Evolutionary conservation across 2,888 invertebrate species (phyloP).

Genomic region (Coremacera marginata): DNA sequence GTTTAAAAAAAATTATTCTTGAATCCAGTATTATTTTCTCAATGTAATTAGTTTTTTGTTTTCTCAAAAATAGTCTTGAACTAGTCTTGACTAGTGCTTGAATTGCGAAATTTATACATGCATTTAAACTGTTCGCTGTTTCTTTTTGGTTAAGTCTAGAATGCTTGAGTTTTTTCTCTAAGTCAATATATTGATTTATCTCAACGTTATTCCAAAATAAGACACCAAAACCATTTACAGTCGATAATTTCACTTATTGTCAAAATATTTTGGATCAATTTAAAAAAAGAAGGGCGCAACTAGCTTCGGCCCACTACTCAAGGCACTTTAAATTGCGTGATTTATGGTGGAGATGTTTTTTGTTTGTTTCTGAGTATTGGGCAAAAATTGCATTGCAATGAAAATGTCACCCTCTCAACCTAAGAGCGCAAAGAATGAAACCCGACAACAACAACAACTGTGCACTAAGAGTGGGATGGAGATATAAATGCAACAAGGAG

Average conservation of each 20-base stretch:
- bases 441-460: not conserved
- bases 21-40: no score
- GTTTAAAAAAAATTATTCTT: no score
- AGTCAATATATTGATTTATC: no score
- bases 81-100: no score
- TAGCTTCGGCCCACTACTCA: constrained; percentile 22
- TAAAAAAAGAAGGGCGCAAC: constrained; percentile 27
- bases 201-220: not conserved
- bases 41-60: no score
- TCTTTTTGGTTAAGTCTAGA: no score
- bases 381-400: not conserved
- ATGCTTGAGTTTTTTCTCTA: no score
- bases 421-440: not conserved
- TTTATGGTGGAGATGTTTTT: constrained; percentile 7
- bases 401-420: not conserved
- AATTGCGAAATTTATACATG: no score
- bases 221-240: constrained; percentile 17
- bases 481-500: constrained; percentile 1
- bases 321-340: constrained; percentile 27
- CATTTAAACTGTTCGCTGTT: no score
- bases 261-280: constrained; percentile 51
- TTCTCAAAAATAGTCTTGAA: no score
- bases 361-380: not conserved
- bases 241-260: constrained; percentile 48
- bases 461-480: not conserved